These are phyloP conservation scores for Molossus molossus DNA, from an alignment of 2,797 vertebrate species.

Conservation along the genomic window DNA sequence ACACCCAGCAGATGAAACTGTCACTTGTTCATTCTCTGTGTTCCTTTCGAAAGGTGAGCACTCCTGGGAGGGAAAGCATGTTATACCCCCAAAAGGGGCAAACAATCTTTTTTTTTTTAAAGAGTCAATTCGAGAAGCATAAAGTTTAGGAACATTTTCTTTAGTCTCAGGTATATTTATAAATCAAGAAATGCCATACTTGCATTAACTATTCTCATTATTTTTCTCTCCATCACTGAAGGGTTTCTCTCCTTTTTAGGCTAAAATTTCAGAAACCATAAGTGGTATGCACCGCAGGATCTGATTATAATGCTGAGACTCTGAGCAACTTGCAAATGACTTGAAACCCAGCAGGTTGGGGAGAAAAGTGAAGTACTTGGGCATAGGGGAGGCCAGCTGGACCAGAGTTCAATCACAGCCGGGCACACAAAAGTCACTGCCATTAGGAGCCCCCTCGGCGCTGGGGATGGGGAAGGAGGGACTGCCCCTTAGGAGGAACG, in stretches of 20 bases:
- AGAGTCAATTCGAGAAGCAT: constrained; percentile 41
- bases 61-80: neutral
- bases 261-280: constrained; percentile 66
- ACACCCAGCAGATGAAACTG: neutral
- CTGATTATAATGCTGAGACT: constrained; percentile 71
- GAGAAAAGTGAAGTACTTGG: neutral
- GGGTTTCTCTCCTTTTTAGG: constrained; percentile 65
- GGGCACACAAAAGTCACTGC: neutral
- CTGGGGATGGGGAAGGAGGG: neutral
- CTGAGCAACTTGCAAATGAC: constrained; percentile 61
- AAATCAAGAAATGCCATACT: constrained; percentile 57
- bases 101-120: neutral
- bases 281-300: constrained; percentile 48
- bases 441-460: neutral
- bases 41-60: constrained; percentile 32
- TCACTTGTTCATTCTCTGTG: constrained; percentile 7
- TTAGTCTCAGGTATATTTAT: constrained; percentile 66
- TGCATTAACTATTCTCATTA: constrained; percentile 36
- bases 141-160: constrained; percentile 49
- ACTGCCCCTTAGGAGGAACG: neutral
- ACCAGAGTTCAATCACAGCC: neutral
- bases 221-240: constrained; percentile 44
- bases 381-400: neutral
- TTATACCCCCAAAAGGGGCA: constrained; percentile 1
- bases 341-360: constrained; percentile 19